phyloP scores from a whole-genome alignment of 2,888 invertebrate genomes.

The Ypsolopha scabrella region DNA sequence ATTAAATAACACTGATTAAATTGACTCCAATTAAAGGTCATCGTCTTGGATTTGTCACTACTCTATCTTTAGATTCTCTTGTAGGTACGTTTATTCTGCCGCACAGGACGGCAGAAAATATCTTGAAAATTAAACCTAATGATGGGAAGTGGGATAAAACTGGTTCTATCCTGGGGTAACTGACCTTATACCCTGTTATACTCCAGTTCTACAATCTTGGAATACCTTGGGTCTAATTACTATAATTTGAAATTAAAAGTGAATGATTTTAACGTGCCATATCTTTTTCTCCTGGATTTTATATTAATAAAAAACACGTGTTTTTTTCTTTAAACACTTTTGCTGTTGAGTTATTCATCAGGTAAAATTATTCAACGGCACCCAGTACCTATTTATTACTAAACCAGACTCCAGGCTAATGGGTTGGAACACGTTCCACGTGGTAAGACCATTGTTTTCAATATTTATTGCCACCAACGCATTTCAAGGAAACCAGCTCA shows the following conservation, averaged over 20 bases:
- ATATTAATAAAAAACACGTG: background rate
- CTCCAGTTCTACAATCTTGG: background rate
- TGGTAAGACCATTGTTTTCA: background rate
- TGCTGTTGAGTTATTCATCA: no score
- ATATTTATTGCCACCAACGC: background rate
- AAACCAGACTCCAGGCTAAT: no score
- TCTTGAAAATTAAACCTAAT: slow-evolving; percentile 1
- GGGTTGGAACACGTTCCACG: no score
- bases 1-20: background rate
- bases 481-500: background rate
- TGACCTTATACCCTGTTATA: slow-evolving; percentile 12
- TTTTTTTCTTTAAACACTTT: background rate
- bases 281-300: no score
- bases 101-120: background rate
- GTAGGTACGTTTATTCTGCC: background rate
- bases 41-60: no score
- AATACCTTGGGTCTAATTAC: slow-evolving; percentile 10
- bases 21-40: no score
- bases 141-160: slow-evolving; percentile 11
- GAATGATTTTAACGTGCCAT: no score
- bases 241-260: no score
- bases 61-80: background rate
- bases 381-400: no score
- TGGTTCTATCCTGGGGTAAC: slow-evolving; percentile 14
- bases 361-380: no score